phyloP scores from a whole-genome alignment of 2,113 vertebrate genomes.

The Etheostoma cragini region DNA sequence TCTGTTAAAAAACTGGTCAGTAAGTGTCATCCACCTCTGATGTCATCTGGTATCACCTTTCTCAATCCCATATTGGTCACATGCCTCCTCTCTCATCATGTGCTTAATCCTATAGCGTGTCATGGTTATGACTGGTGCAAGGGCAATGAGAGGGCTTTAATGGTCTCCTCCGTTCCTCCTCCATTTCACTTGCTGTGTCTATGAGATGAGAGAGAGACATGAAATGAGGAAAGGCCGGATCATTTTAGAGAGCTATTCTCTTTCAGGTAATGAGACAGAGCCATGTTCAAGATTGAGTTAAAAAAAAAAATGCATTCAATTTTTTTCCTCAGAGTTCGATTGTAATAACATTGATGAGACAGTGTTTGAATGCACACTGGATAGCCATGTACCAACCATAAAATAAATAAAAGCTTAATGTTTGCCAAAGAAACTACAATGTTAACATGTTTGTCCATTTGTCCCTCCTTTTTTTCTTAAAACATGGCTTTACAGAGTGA shows the following conservation, averaged over 20 bases:
- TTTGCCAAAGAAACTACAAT: constrained; percentile 44
- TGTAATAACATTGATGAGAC: constrained; percentile 17
- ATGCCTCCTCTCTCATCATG: constrained; percentile 27
- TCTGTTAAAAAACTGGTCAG: background rate
- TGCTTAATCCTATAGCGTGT: constrained; percentile 46
- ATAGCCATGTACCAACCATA: constrained; percentile 14
- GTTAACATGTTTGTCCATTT: constrained; percentile 50
- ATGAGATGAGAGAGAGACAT: constrained; percentile 28
- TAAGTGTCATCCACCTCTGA: constrained; percentile 6
- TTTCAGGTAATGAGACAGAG: constrained; percentile 52
- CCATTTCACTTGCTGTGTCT: constrained; percentile 54
- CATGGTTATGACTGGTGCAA: constrained; percentile 55
- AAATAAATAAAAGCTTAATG: constrained; percentile 57
- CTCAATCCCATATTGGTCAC: constrained; percentile 22
- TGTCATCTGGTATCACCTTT: constrained; percentile 27
- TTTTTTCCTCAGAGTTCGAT: constrained; percentile 16
- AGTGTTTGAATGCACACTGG: constrained; percentile 35
- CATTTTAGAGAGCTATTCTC: constrained; percentile 52
- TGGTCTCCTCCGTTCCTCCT: constrained; percentile 37
- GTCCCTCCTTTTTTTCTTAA: background rate
- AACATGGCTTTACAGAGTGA: background rate
- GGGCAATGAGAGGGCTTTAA: constrained; percentile 63
- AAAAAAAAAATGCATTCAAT: background rate
- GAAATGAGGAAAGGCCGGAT: constrained; percentile 46
- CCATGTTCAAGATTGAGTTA: constrained; percentile 55